Evolutionary conservation across 2,113 vertebrate species (phyloP), one percentile per base, ranked within the genome.

Genomic region (Carassius gibelio): DNA sequence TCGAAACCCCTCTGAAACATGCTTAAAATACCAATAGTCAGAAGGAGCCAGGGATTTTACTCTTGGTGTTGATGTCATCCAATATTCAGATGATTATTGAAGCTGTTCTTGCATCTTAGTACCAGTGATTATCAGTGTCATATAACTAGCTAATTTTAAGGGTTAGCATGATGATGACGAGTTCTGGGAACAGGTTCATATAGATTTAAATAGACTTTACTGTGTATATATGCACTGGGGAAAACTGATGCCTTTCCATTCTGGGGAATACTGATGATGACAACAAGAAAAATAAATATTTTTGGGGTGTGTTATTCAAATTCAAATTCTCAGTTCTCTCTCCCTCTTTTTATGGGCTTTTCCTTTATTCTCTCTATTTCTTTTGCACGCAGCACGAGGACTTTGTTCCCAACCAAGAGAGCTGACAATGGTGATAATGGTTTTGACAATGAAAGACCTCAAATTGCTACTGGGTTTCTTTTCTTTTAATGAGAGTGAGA

Each of bases 381-480:
- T 93, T 92, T 93, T 93, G 91, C 93, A 87, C 75, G 89, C 87
- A 91, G 92, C 90, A 90, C 92, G 90, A 91, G 90, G 91, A 94
- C 93, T 94, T 94, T 95, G 92, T 94, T 94, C 92, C 94, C 88
- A 75, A 90, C 88, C 88, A 88, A 92, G 82, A 90, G 91, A 94
- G 89, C 90, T 94, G 94, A 94, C 92, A 94, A 90, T 89, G 85
- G 90, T 93, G 93, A 94, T 93, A 94, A 93, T 89, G 89, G 91
- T 89, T 93, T 93, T 93, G 93, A 95, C 93, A 94, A 90, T 93
- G 93, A 94, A 83, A 86, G 88, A 89, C 92, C 91, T 91, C 91
- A 92, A 92, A 91, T 89, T 92, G 91, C 92, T 90, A 90, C 90
- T 90, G 84, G 85, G 90, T 89, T 89, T 87, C 42, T 77, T 89